These are phyloP conservation scores for Scomber scombrus DNA, from an alignment of 2,113 vertebrate genomes.

Conservation along the genomic window DNA sequence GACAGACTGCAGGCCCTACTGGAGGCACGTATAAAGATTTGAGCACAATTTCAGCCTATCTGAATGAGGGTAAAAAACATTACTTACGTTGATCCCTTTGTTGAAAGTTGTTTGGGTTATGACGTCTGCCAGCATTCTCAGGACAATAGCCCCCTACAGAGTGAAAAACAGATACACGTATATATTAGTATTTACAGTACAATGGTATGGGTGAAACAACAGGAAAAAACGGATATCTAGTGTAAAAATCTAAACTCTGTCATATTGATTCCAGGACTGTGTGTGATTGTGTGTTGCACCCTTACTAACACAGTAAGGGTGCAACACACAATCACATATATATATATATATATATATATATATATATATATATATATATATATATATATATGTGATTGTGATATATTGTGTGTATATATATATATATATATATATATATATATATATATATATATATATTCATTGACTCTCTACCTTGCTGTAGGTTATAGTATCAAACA, in stretches of 20 bases:
- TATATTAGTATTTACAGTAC: not conserved
- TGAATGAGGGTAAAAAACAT: not conserved
- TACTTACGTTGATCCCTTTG: slow-evolving; percentile 75
- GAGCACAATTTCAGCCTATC: not conserved
- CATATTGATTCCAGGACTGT: not conserved
- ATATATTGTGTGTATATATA: too few relatives aligned
- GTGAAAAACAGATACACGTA: slow-evolving; percentile 1
- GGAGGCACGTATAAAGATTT: not conserved
- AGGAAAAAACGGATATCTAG: not conserved
- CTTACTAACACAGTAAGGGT: too few relatives aligned
- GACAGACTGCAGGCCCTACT: not conserved
- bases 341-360: too few relatives aligned
- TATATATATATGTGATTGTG: too few relatives aligned
- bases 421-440: too few relatives aligned
- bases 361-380: too few relatives aligned
- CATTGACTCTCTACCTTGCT: slow-evolving; percentile 73
- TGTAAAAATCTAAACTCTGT: not conserved
- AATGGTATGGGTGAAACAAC: not conserved
- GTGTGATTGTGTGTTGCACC: not conserved
- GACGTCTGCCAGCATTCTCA: slow-evolving; percentile 80
- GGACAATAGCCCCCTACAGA: slow-evolving; percentile 77
- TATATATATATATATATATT: too few relatives aligned
- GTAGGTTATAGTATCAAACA: slow-evolving; percentile 80
- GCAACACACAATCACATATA: too few relatives aligned
- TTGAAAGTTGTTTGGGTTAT: slow-evolving; percentile 64